Evolutionary conservation across 2,888 invertebrate species (phyloP).

Genomic region (Cantharis lateralis): DNA sequence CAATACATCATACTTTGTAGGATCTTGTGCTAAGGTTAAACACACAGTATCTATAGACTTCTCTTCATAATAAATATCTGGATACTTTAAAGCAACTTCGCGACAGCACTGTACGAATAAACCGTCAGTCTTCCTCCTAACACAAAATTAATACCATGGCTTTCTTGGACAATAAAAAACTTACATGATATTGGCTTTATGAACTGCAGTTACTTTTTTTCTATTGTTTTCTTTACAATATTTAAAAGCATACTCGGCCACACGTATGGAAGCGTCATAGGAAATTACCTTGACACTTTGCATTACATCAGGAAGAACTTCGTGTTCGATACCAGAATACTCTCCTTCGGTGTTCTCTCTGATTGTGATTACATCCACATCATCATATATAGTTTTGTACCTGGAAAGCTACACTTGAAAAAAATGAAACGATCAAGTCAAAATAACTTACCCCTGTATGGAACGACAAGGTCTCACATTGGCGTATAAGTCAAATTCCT

Average conservation of each 20-base stretch:
- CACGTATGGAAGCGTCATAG: slow-evolving; percentile 92
- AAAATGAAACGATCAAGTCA: not conserved
- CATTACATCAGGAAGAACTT: slow-evolving; percentile 98
- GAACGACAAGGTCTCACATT: slow-evolving; percentile 97
- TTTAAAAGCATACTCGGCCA: slow-evolving; percentile 97
- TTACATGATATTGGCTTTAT: slow-evolving; percentile 99
- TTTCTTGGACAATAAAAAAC: slow-evolving; percentile 43
- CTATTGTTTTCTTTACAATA: slow-evolving; percentile 91
- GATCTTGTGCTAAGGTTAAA: slow-evolving; percentile 98
- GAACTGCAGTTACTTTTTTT: slow-evolving; percentile 95
- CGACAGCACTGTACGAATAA: slow-evolving; percentile 96
- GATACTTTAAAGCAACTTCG: slow-evolving; percentile 88
- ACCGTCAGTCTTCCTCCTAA: slow-evolving; percentile 98
- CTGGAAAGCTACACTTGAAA: slow-evolving; percentile 48
- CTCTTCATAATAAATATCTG: slow-evolving; percentile 94
- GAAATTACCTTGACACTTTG: slow-evolving; percentile 99
- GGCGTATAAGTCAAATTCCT: slow-evolving; percentile 96
- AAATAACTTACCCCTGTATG: slow-evolving; percentile 77
- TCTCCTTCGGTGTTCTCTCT: slow-evolving; percentile 99
- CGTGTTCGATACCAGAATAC: slow-evolving; percentile 99
- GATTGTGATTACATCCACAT: slow-evolving; percentile 99
- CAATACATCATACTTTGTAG: slow-evolving; percentile 93
- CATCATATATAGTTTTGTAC: slow-evolving; percentile 94
- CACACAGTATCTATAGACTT: slow-evolving; percentile 98
- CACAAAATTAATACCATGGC: slow-evolving; percentile 7